phyloP scores from a whole-genome alignment of 2,113 vertebrate genomes.

The Microtus oregoni region DNA sequence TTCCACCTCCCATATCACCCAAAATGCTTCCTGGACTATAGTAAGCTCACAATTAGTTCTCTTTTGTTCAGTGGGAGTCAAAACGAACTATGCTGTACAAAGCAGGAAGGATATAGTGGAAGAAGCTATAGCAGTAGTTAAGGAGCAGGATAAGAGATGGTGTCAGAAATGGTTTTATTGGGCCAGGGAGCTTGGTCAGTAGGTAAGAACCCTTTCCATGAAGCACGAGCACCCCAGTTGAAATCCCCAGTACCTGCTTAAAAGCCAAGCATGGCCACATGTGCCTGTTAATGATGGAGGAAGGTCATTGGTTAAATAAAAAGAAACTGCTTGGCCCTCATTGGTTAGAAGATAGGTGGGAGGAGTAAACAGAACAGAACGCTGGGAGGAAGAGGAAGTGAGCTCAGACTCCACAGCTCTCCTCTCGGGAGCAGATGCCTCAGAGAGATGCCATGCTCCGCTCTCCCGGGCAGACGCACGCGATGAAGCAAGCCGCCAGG shows the following conservation, averaged over 20 bases:
- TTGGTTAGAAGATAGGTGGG: too few relatives aligned
- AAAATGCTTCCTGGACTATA: background rate
- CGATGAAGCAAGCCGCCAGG: too few relatives aligned
- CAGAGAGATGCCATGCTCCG: too few relatives aligned
- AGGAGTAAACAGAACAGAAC: too few relatives aligned
- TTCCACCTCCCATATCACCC: background rate
- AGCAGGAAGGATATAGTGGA: background rate
- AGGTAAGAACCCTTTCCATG: background rate
- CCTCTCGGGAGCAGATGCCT: too few relatives aligned
- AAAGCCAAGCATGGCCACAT: background rate
- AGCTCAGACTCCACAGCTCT: too few relatives aligned
- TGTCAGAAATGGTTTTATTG: background rate
- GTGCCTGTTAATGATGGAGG: too few relatives aligned
- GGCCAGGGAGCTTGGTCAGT: too few relatives aligned
- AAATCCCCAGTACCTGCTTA: background rate
- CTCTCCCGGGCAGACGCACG: too few relatives aligned
- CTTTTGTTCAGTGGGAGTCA: background rate
- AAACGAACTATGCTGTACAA: background rate
- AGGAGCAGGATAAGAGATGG: background rate
- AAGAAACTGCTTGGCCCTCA: too few relatives aligned
- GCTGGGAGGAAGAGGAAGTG: too few relatives aligned
- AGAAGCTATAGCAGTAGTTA: background rate
- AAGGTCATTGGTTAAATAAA: too few relatives aligned
- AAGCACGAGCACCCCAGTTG: background rate
- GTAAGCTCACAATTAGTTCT: background rate